Percentiles rank a stretch among this genome's conserved stretches.
Conservation (phyloP, 2,113 vertebrate genomes). For the Python bivittatus region DNA sequence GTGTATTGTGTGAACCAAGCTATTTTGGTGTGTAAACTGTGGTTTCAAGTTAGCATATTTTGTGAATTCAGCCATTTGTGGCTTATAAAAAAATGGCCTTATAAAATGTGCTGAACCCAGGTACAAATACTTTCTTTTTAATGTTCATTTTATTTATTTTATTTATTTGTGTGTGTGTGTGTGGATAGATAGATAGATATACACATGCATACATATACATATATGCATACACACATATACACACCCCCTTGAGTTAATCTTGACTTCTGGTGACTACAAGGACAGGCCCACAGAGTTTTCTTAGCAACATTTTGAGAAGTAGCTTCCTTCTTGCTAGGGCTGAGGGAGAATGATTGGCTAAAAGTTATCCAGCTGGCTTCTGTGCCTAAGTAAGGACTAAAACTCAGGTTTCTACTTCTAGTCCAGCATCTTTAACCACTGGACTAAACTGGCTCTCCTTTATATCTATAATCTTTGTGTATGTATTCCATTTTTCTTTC, state of each 20-base stretch:
- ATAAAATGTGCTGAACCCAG: not conserved
- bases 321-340: not conserved
- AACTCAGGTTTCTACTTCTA: not conserved
- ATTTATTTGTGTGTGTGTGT: not conserved
- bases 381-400: not conserved
- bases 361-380: not conserved
- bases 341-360: not conserved
- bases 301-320: not conserved
- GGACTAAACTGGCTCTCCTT: not conserved
- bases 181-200: not conserved
- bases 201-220: not conserved
- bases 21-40: not conserved
- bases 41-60: not conserved
- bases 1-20: not conserved
- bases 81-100: not conserved
- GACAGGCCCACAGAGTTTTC: not conserved
- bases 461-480: not conserved
- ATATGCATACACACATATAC: not conserved
- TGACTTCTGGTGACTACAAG: too few species aligned
- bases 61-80: not conserved
- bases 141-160: not conserved
- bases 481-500: not conserved
- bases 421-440: not conserved
- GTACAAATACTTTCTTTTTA: not conserved
- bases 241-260: too few species aligned